Base-by-base conservation (phyloP, 2,113 vertebrate genomes). In the Asarcornis scutulata region DNA sequence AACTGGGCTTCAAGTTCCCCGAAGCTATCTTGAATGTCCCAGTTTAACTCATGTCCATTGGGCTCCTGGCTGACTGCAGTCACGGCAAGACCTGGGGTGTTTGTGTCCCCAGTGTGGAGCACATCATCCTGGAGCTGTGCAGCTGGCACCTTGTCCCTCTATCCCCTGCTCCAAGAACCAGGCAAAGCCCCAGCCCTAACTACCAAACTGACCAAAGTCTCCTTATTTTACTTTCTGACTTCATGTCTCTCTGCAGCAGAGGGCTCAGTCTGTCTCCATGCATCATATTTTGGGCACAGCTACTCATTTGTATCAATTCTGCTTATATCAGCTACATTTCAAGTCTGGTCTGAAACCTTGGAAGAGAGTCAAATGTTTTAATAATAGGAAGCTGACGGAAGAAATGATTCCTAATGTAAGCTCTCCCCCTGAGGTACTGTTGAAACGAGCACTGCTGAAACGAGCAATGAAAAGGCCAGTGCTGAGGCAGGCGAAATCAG, bases 401-500 rank as follows among this genome's bases (percentile, higher is more conserved):
- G 86, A 62, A 78, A 56, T 8, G 0, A 31, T 26, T 84, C 82
- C 80, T 86, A 42, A 46, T 8, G 75, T 62, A 25, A 91, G 76
- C 67, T 86, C 74, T 92, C 58, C 59, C 50, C 36, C 71, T 55
- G 73, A 15, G 87, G 40, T 1, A 55, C 42, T 6, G 56, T 11
- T 86, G 52, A 79, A 69, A 72, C 0, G 0, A 36, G 36, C 13
- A 55, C 36, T 6, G 56, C 9, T 83, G 52, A 79, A 69, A 72
- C 0, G 1, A 36, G 36, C 13, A 40, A 86, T 75, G 81, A n/a
- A 82, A 79, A 84, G 74, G 62, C 46, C 44, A 2, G 42, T 26
- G 77, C 86, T 40, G 83, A 87, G 78, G 67, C 90, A 96, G 67
- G 67, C 89, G 55, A 64, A 83, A 73, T 31, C 71, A 56, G 68